Evolutionary conservation across 2,113 vertebrate species (phyloP).

Genomic region (Emydura subglobosa): DNA sequence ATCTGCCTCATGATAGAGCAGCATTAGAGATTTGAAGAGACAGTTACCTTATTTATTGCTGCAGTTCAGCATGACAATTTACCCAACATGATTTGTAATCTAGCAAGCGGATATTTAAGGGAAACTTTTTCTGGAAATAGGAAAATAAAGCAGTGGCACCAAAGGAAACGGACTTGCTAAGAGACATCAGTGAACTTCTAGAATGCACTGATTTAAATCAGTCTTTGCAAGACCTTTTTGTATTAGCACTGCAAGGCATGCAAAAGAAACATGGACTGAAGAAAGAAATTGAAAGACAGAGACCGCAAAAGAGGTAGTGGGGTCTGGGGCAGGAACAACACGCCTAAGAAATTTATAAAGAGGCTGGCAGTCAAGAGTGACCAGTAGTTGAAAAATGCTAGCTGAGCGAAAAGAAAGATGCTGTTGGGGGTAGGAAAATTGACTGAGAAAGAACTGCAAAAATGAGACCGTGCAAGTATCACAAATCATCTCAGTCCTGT

Average conservation of each 20-base stretch:
- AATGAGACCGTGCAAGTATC: background rate
- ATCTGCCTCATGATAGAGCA: background rate
- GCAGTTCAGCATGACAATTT: background rate
- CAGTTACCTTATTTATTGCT: background rate
- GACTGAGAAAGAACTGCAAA: background rate
- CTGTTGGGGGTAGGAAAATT: background rate
- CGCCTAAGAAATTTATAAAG: background rate
- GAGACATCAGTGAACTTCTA: background rate
- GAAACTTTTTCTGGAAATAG: background rate
- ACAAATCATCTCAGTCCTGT: background rate
- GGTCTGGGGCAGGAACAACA: background rate
- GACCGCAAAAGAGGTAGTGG: fast-evolving
- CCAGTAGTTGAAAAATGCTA: background rate
- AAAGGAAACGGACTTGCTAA: background rate
- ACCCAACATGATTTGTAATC: background rate
- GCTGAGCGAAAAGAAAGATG: background rate
- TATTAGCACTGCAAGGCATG: background rate
- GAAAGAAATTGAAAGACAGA: background rate
- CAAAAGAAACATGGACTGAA: background rate
- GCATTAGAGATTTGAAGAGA: background rate
- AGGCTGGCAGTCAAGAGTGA: background rate
- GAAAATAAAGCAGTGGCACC: background rate
- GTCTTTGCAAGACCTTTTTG: background rate
- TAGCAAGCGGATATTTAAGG: background rate
- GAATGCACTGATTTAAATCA: background rate